phyloP scores from a whole-genome alignment of 2,113 vertebrate species.

The Chascanopsetta lugubris region DNA sequence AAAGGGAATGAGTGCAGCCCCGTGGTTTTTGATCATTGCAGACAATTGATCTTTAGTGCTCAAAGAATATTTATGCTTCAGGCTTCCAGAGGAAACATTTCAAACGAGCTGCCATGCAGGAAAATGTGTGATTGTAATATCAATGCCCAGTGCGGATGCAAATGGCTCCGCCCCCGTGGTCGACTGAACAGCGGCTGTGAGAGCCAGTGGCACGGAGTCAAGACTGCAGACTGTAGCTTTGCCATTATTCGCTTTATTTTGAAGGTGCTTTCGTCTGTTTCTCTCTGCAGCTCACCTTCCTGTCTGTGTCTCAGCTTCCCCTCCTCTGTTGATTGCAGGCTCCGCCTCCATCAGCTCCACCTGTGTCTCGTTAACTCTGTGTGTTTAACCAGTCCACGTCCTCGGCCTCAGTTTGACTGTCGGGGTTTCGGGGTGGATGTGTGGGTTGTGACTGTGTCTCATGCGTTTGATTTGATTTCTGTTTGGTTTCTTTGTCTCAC shows the following conservation, averaged over 20 bases:
- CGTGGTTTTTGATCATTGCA: constrained; percentile 73
- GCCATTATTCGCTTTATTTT: background rate
- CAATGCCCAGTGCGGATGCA: constrained; percentile 50
- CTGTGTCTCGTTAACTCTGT: background rate
- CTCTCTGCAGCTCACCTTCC: background rate
- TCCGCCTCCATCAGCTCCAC: background rate
- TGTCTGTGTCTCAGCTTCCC: background rate
- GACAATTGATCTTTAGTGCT: constrained; percentile 75
- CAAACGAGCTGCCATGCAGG: constrained; percentile 46
- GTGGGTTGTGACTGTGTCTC: too few species aligned
- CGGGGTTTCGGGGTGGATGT: background rate
- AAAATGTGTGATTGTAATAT: constrained; percentile 67
- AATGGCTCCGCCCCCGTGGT: constrained; percentile 19
- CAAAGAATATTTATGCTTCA: constrained; percentile 71
- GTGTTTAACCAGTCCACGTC: background rate
- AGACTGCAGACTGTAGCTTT: too few species aligned
- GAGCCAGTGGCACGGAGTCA: too few species aligned
- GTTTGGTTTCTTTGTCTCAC: too few species aligned
- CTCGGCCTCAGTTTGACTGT: background rate
- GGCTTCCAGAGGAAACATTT: constrained; percentile 63
- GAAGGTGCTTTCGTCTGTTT: background rate
- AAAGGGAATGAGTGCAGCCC: constrained; percentile 63
- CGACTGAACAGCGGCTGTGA: too few species aligned
- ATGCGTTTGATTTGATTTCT: too few species aligned
- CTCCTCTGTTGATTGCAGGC: background rate